These are phyloP conservation scores for Melangyna quadrimaculata DNA, from an alignment of 2,888 invertebrate genomes.

Conservation along the genomic window DNA sequence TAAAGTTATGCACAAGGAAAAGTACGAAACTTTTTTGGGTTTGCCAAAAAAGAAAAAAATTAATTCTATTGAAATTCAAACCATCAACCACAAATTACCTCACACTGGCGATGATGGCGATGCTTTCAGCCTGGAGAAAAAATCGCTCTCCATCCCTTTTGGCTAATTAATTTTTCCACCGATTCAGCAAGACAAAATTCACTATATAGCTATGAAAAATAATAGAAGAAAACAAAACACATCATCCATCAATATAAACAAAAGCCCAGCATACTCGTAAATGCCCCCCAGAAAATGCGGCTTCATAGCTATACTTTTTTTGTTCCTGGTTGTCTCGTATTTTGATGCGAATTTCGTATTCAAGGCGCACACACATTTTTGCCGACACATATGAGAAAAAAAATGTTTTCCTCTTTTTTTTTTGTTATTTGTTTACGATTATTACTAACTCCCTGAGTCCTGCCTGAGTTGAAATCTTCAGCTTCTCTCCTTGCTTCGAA, in stretches of 20 bases:
- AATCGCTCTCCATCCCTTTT: conserved; percentile 18
- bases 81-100: conserved; percentile 15
- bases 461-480: neutral
- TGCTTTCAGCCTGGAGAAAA: neutral
- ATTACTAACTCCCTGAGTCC: conserved; percentile 27
- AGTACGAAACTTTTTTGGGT: too few species aligned
- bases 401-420: neutral
- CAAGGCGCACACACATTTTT: conserved; percentile 50
- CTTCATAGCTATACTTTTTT: conserved; percentile 2
- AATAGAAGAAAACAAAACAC: neutral
- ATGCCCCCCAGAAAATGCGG: conserved; percentile 27
- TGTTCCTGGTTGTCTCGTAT: neutral
- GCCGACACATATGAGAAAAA: conserved; percentile 59
- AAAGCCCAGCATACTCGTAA: conserved; percentile 54
- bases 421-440: conserved; percentile 17
- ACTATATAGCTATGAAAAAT: neutral
- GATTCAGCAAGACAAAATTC: conserved; percentile 36
- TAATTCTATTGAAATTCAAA: conserved; percentile 26
- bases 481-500: neutral
- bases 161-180: conserved; percentile 55
- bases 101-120: too few species aligned
- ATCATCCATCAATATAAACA: conserved; percentile 51
- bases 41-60: neutral
- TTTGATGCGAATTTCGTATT: conserved; percentile 60
- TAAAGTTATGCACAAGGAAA: too few species aligned